Percentiles rank a stretch among this genome's conserved stretches.
Evolutionary conservation across 2,113 vertebrate genomes (phyloP).

Genomic region (Chinchilla lanigera): DNA sequence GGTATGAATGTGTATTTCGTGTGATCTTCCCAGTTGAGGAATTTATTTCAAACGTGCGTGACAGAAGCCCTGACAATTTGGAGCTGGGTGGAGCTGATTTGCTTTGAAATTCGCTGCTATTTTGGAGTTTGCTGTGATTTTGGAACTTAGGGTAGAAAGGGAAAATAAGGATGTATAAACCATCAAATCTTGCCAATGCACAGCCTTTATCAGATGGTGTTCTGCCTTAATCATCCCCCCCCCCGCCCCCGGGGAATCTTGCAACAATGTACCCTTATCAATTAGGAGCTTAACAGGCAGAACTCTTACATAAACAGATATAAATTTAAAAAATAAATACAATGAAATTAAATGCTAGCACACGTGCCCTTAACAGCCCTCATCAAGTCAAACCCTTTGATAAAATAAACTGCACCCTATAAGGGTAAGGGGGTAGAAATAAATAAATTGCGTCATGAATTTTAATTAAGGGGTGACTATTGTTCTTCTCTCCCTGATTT

Average conservation of each 20-base stretch:
- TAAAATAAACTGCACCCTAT: neutral
- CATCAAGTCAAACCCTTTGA: conserved; percentile 3
- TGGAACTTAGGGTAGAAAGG: neutral
- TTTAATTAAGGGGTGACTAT: conserved; percentile 53
- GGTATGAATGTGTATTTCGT: neutral
- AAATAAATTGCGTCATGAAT: neutral
- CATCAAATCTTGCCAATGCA: neutral
- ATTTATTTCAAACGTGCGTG: conserved; percentile 11
- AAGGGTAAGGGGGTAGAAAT: neutral
- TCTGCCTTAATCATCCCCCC: neutral
- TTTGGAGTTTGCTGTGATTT: conserved; percentile 44
- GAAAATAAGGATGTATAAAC: conserved; percentile 7
- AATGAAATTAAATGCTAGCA: conserved; percentile 45
- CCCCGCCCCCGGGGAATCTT: neutral
- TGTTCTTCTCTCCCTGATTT: neutral
- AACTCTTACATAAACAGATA: neutral
- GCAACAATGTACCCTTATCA: neutral
- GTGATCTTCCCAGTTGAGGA: neutral
- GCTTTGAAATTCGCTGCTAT: conserved; percentile 29
- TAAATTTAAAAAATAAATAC: conserved; percentile 2
- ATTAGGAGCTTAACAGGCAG: neutral
- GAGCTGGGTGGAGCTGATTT: neutral
- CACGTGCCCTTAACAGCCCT: neutral
- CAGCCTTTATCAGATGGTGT: neutral
- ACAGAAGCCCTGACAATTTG: conserved; percentile 12